Conservation (phyloP, 1,140 invertebrate genomes). For the Anoplophora glabripennis region DNA sequence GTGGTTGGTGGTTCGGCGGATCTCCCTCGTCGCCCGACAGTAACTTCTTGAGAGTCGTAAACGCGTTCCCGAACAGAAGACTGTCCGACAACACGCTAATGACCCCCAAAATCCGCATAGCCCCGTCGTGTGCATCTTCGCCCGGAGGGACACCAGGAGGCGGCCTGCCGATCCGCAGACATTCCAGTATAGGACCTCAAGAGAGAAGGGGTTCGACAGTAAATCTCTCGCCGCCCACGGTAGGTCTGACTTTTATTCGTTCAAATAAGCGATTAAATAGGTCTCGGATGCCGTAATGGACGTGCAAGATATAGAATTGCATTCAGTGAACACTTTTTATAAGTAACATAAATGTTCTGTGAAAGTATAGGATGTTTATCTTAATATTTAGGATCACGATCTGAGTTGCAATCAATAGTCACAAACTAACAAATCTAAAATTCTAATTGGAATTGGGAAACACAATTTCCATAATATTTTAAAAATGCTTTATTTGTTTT, state of each 20-base stretch:
- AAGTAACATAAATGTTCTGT: too few species aligned
- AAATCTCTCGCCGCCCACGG: slow-evolving; percentile 83
- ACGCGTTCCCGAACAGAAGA: slow-evolving; percentile 76
- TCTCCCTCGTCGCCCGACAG: slow-evolving; percentile 77
- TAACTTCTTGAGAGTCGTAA: slow-evolving; percentile 81
- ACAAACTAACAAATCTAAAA: too few species aligned
- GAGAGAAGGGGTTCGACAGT: slow-evolving; percentile 79
- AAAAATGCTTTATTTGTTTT: too few species aligned
- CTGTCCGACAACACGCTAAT: slow-evolving; percentile 89
- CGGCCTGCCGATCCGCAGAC: slow-evolving; percentile 76
- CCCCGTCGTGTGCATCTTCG: slow-evolving; percentile 80
- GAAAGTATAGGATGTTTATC: too few species aligned
- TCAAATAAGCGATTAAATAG: too few species aligned
- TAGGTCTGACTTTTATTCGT: slow-evolving; percentile 46
- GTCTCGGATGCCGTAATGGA: too few species aligned
- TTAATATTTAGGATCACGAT: too few species aligned
- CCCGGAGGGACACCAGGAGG: slow-evolving; percentile 78
- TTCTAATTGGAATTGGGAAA: too few species aligned
- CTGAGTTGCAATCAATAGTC: too few species aligned
- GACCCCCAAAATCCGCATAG: slow-evolving; percentile 82
- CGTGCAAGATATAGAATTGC: too few species aligned
- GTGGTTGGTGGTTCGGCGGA: slow-evolving; percentile 70
- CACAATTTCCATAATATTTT: too few species aligned
- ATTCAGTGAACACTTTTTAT: too few species aligned
- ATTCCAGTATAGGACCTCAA: slow-evolving; percentile 86